Evolutionary conservation across 2,797 vertebrate species (phyloP).

Genomic region (Alcedo quadribrachys): DNA sequence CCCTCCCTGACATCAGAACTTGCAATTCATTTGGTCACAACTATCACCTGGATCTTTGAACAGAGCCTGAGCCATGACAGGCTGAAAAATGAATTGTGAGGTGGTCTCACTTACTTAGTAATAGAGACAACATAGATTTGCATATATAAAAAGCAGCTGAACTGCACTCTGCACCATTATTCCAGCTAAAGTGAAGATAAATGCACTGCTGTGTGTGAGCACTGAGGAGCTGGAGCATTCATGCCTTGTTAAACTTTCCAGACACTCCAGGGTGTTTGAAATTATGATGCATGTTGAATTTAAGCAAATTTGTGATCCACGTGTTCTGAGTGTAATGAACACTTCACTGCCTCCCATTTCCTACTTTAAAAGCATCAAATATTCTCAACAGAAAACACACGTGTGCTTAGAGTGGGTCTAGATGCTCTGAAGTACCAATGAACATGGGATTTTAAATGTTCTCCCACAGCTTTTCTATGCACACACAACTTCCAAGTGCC

Average conservation of each 20-base stretch:
- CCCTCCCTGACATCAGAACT: neutral
- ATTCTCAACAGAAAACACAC: neutral
- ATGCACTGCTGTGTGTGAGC: neutral
- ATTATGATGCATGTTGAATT: constrained; percentile 51
- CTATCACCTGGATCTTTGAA: neutral
- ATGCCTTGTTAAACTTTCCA: constrained; percentile 52
- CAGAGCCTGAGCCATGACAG: neutral
- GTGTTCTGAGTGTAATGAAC: neutral
- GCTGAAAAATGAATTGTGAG: neutral
- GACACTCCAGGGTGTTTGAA: constrained; percentile 54
- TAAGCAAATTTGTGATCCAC: constrained; percentile 37
- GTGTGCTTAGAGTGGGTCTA: neutral
- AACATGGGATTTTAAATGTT: neutral
- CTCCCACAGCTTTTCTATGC: neutral
- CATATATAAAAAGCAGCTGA: neutral
- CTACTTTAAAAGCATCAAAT: neutral
- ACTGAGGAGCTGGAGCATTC: neutral
- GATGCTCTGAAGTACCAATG: neutral
- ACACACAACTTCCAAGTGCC: neutral
- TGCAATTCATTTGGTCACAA: neutral
- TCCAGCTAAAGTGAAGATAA: neutral
- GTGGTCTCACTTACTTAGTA: neutral
- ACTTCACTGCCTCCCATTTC: constrained; percentile 24
- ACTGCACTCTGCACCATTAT: neutral
- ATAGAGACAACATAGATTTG: neutral